phyloP scores from a whole-genome alignment of 2,797 vertebrate species.

The Lepilemur ruficaudatus region DNA sequence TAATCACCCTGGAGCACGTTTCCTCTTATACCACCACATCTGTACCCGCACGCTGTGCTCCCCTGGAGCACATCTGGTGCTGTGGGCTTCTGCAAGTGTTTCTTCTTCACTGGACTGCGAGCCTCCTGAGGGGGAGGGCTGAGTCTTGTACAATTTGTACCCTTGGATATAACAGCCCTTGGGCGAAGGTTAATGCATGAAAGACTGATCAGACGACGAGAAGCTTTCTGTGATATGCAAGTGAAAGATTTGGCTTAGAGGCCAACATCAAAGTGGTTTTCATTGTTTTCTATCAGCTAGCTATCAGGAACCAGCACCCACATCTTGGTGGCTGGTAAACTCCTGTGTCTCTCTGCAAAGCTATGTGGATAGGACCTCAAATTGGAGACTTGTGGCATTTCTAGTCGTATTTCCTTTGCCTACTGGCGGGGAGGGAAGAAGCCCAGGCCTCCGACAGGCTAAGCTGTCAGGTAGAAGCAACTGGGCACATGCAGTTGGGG shows the following conservation, averaged over 20 bases:
- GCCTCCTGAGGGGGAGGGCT: background rate
- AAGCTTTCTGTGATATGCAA: background rate
- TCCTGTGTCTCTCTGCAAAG: background rate
- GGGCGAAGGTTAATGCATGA: background rate
- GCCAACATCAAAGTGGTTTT: background rate
- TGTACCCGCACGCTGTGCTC: background rate
- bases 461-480: background rate
- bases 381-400: background rate
- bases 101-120: background rate
- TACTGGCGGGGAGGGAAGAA: background rate
- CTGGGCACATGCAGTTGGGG: background rate
- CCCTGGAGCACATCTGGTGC: background rate
- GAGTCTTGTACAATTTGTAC: background rate
- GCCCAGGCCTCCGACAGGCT: background rate
- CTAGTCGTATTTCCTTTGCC: background rate
- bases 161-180: background rate
- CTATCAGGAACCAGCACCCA: background rate
- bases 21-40: fast-evolving
- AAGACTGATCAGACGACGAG: background rate
- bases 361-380: background rate
- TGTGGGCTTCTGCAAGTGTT: background rate
- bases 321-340: background rate
- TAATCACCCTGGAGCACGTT: background rate
- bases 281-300: background rate
- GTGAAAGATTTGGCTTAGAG: background rate